Percentiles rank a stretch among this genome's conserved stretches.
Evolutionary conservation across 2,888 invertebrate genomes (phyloP).

Genomic region (Philaethria dido): DNA sequence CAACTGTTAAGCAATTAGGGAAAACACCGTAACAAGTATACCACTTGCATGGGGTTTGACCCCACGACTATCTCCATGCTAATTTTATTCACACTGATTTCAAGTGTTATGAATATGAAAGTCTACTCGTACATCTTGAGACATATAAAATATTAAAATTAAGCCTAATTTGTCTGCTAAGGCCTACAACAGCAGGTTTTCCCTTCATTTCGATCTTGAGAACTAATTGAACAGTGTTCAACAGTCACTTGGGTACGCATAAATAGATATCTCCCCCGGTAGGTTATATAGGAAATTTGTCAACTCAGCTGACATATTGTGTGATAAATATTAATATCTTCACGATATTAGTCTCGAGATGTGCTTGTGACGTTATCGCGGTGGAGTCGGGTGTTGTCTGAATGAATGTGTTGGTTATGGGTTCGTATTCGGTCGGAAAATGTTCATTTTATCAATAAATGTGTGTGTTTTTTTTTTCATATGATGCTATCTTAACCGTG

Average conservation of each 20-base stretch:
- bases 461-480: no score
- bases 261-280: constrained; percentile 31
- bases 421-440: neutral
- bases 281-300: constrained; percentile 25
- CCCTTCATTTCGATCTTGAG: constrained; percentile 59
- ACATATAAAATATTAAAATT: constrained; percentile 65
- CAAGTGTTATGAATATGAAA: constrained; percentile 46
- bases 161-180: constrained; percentile 60
- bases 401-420: neutral
- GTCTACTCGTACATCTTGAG: constrained; percentile 58
- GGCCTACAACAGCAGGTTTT: constrained; percentile 61
- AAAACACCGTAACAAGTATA: constrained; percentile 6
- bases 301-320: constrained; percentile 35
- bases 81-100: constrained; percentile 62
- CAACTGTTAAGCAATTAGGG: constrained; percentile 11
- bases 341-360: constrained; percentile 34
- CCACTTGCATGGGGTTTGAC: constrained; percentile 29
- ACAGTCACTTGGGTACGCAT: constrained; percentile 35
- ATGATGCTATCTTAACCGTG: no score
- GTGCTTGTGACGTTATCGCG: neutral
- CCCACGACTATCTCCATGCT: constrained; percentile 51
- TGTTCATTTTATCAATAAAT: neutral
- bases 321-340: constrained; percentile 40
- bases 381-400: neutral
- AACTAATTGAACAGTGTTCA: constrained; percentile 53